These are phyloP conservation scores for Andricus quercusramuli DNA, from an alignment of 2,888 invertebrate genomes.

Conservation along the genomic window DNA sequence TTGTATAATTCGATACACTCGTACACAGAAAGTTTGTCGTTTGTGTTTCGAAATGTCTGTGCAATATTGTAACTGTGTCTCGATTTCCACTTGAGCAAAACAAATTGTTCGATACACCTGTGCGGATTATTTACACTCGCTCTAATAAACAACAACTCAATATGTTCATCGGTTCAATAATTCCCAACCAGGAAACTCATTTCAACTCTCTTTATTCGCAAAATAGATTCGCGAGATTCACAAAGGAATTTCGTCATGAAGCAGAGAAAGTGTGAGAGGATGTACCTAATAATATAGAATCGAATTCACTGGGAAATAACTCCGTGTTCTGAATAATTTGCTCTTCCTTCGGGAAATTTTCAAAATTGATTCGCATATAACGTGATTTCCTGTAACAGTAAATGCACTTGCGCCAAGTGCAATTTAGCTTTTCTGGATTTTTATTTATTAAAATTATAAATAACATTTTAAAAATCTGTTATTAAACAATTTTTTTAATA, in stretches of 20 bases:
- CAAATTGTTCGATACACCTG: neutral
- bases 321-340: neutral
- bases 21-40: neutral
- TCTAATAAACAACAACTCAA: neutral
- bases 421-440: no score
- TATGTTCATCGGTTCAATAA: neutral
- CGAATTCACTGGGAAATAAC: neutral
- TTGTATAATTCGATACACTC: no score
- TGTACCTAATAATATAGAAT: neutral
- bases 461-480: no score
- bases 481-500: no score
- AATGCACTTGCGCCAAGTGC: no score
- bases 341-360: conserved; percentile 1
- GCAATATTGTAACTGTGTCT: neutral
- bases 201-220: neutral
- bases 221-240: neutral
- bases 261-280: conserved; percentile 37
- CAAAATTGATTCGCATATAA: neutral
- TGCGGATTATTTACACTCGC: neutral
- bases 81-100: neutral
- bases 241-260: neutral
- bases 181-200: neutral
- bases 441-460: no score
- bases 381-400: neutral
- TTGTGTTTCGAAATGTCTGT: neutral